Conservation (phyloP, 1,140 invertebrate species). For the Adelges cooleyi region DNA sequence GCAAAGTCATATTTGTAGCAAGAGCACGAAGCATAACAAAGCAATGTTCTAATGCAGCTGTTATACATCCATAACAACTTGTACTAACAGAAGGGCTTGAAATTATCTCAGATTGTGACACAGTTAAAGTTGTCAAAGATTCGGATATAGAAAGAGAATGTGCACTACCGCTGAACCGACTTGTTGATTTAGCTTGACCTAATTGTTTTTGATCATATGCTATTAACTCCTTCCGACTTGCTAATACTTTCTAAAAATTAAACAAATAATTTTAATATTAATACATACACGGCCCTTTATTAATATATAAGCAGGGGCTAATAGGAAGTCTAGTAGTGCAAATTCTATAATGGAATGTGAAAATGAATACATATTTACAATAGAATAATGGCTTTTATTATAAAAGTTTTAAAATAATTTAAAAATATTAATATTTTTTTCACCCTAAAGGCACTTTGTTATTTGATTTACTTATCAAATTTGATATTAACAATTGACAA, state of each 20-base stretch:
- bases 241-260: constrained; percentile 59
- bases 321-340: too few species aligned
- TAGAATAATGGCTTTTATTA: too few species aligned
- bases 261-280: neutral
- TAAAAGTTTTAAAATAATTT: too few species aligned
- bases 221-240: constrained; percentile 79
- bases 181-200: constrained; percentile 36
- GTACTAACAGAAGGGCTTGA: constrained; percentile 32
- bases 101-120: neutral
- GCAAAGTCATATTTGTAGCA: constrained; percentile 65
- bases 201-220: constrained; percentile 79
- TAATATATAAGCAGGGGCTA: too few species aligned
- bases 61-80: constrained; percentile 72
- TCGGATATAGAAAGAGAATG: constrained; percentile 16
- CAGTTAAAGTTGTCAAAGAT: neutral
- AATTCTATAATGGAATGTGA: too few species aligned
- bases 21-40: constrained; percentile 83
- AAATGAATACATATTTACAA: too few species aligned
- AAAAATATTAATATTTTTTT: too few species aligned
- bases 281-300: too few species aligned
- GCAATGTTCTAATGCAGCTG: constrained; percentile 83
- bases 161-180: constrained; percentile 6
- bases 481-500: too few species aligned
- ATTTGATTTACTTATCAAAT: too few species aligned
- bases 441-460: too few species aligned